Percentiles rank a stretch among this genome's conserved stretches.
Evolutionary conservation across 2,113 vertebrate genomes (phyloP).

Genomic region (Lathamus discolor): DNA sequence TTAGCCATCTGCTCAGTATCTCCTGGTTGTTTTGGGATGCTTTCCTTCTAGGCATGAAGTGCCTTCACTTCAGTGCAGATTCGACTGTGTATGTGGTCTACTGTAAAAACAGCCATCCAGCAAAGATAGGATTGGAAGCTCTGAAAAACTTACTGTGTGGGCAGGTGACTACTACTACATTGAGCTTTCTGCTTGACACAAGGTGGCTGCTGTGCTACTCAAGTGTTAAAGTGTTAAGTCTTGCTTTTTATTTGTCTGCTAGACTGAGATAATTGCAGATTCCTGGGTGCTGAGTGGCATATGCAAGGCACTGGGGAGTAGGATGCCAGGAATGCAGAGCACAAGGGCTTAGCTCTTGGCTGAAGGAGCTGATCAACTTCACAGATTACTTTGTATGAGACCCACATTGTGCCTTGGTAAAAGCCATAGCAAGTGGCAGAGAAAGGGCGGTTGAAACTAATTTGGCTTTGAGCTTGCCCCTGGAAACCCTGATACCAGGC

Average conservation of each 20-base stretch:
- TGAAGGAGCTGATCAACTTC: background rate
- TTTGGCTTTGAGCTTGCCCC: background rate
- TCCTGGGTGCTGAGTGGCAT: conserved; percentile 62
- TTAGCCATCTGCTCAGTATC: background rate
- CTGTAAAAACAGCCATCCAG: background rate
- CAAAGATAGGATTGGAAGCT: background rate
- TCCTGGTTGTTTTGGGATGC: background rate
- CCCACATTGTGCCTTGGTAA: background rate
- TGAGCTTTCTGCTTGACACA: background rate
- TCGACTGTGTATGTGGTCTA: background rate
- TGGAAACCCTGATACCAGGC: background rate
- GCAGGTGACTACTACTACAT: background rate
- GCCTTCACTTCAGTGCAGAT: background rate
- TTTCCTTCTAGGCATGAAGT: background rate
- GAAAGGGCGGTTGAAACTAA: background rate
- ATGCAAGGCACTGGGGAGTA: background rate
- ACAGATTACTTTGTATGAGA: background rate
- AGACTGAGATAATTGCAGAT: conserved; percentile 59
- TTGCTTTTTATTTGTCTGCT: conserved; percentile 14
- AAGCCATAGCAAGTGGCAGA: background rate
- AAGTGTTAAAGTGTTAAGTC: conserved; percentile 38
- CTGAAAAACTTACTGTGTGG: background rate
- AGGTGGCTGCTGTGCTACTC: background rate
- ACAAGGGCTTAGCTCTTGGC: conserved; percentile 36
- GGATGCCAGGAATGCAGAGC: conserved; percentile 38